Evolutionary conservation across 2,797 vertebrate genomes (phyloP).

Genomic region (Cyprinodon diabolis): DNA sequence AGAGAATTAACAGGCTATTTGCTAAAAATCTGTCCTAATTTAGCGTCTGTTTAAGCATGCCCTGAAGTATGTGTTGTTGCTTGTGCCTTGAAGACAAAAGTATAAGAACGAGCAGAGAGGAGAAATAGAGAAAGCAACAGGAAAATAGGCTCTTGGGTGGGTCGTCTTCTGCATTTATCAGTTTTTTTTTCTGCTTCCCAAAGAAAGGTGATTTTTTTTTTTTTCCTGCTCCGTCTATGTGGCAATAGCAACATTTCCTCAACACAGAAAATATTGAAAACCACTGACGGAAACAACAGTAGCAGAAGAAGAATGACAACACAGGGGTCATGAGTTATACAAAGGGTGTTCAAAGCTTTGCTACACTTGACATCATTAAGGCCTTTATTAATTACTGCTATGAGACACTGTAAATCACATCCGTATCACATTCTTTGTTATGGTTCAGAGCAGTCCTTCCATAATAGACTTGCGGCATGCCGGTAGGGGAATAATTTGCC

Average conservation of each 20-base stretch:
- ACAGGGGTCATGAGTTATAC: conserved; percentile 65
- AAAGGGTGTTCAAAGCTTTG: conserved; percentile 59
- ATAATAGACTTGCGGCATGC: conserved; percentile 49
- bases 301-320: conserved; percentile 55
- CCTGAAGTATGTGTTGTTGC: conserved; percentile 44
- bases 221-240: conserved; percentile 66
- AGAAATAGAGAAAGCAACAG: conserved; percentile 46
- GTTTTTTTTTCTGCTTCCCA: conserved; percentile 56
- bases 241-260: conserved; percentile 68
- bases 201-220: conserved; percentile 56
- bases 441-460: conserved; percentile 44
- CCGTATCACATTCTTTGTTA: conserved; percentile 45
- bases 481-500: conserved; percentile 53
- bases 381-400: conserved; percentile 64
- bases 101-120: conserved; percentile 18
- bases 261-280: conserved; percentile 52
- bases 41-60: conserved; percentile 48
- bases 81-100: conserved; percentile 54
- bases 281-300: conserved; percentile 43
- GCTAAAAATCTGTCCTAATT: conserved; percentile 54
- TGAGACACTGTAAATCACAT: conserved; percentile 63
- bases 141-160: conserved; percentile 33
- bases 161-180: conserved; percentile 59
- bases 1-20: conserved; percentile 51
- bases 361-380: conserved; percentile 68